Base-by-base conservation (phyloP, 2,888 invertebrate genomes). In the Hoplodrina blanda region DNA sequence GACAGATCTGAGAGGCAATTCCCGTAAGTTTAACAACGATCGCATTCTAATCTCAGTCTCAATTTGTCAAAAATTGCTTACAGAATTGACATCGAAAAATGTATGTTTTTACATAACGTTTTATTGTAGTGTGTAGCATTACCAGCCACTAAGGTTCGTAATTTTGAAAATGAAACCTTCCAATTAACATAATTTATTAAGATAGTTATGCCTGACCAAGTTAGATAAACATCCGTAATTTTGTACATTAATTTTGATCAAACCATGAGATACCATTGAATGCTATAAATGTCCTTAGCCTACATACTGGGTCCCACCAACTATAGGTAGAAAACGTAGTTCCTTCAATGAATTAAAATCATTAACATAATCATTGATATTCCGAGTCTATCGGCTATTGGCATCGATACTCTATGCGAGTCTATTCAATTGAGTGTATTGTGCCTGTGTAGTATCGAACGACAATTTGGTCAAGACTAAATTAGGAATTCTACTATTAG, bases 141-240 rank as follows among this genome's bases (percentile, higher is more conserved):
- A 46, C 11, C 41, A 11, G 41, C 41, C 41, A 3, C 3, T 4
- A 44, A 44, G 4, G 44, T 44, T 13, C 44, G 15, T 44, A 13
- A 3, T 20, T 56, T 17, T 50, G 17, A 33, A 64, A 56, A 61
- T 66, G 33, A 41, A 66, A 69, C 60, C 60, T 52, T 52, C 50
- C 65, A 64, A 66, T 76, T 54, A 59, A 52, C 61, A 50, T 67
- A 70, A 52, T 68, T 77, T 57, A 69, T 65, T 70, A 57, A 64
- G 72, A 74, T 82, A 78, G 75, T 72, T 67, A 67, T 44, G 65
- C 67, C 68, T 80, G 80, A 73, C 72, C 76, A 76, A 74, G 11
- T 80, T 62, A 71, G 78, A 81, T 81, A 76, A 73, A 81, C 69
- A 83, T 82, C 76, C 80, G 73, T 69, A 62, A 64, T 80, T 80